Base-by-base conservation (phyloP, 2,113 vertebrate species). In the Phyllopteryx taeniolatus region DNA sequence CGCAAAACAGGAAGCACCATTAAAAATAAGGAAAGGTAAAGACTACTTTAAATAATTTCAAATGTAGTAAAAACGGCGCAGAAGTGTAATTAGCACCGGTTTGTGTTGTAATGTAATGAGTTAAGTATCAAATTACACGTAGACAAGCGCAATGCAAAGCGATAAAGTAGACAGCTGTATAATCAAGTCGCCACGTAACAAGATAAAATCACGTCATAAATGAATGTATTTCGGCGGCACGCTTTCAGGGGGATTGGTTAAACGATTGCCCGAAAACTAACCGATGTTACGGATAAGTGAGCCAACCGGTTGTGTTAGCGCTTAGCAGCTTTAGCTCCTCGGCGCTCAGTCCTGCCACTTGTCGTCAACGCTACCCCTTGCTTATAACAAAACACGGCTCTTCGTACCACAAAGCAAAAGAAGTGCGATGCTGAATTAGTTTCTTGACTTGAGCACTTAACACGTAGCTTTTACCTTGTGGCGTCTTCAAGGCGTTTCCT, bases 401-500 rank as follows among this genome's bases (percentile, higher is more conserved):
- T 44, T 5, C 27, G 46, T 14, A n/a, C n/a, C 31, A 31, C 42
- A 11, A 65, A 2, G 0, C 43, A 31, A 20, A 2, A 11, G 2
- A 1, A 22, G 67, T 15, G 57, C 15, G 13, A 0, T 4, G 4
- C 2, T 3, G 35, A 35, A 43, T 10, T 61, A 3, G 4, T 7
- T 53, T 59, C 0, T 19, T 15, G 42, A 6, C 43, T 72, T 89
- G 81, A 75, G 51, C 43, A 72, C 42, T 61, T 67, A 3, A 71
- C 49, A 42, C 31, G 44, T 17, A 39, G 53, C 19, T 68, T 78
- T 81, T 59, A 31, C 61, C 77, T 83, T 85, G 75, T 73, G 74
- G 77, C 78, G 78, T 89, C 79, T 75, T 75, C 81, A 76, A 92
- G 90, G 90, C 90, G 91, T 91, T 90, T 89, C 86, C 90, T 88